phyloP scores from a whole-genome alignment of 2,888 invertebrate genomes.

The Scaptomyza cyrtandrae region DNA sequence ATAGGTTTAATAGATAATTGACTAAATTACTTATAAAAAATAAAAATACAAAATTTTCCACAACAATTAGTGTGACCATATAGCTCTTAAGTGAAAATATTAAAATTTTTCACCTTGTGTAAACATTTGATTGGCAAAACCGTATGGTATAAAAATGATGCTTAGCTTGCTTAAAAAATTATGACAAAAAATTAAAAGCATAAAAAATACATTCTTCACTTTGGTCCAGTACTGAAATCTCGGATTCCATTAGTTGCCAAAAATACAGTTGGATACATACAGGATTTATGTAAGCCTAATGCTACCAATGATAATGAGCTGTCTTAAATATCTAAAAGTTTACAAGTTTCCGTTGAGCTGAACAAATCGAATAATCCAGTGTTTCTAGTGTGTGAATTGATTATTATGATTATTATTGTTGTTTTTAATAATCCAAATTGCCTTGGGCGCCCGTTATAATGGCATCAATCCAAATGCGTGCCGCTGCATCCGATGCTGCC shows the following conservation, averaged over 20 bases:
- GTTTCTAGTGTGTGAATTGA: neutral
- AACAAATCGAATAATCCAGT: neutral
- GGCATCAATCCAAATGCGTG: constrained; percentile 97
- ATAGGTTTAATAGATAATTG: too few relatives aligned
- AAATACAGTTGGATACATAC: constrained; percentile 38
- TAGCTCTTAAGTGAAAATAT: too few relatives aligned
- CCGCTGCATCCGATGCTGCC: constrained; percentile 97
- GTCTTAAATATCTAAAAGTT: constrained; percentile 43
- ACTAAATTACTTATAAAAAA: too few relatives aligned
- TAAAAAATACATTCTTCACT: constrained; percentile 72
- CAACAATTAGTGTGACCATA: too few relatives aligned
- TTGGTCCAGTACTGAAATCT: constrained; percentile 79
- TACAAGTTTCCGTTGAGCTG: constrained; percentile 42
- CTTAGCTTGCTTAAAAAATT: constrained; percentile 41
- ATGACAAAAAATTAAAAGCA: constrained; percentile 63
- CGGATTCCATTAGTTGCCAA: constrained; percentile 75
- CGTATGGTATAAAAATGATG: constrained; percentile 29
- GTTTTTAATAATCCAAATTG: constrained; percentile 80
- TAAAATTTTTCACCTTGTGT: too few relatives aligned
- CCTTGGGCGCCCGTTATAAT: constrained; percentile 85
- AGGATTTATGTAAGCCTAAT: constrained; percentile 11
- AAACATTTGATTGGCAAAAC: too few relatives aligned
- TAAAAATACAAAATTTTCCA: too few relatives aligned
- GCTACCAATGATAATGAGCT: constrained; percentile 31
- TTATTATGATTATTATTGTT: neutral